Conservation (phyloP, 1,140 invertebrate genomes). For the Bemisia tabaci region DNA sequence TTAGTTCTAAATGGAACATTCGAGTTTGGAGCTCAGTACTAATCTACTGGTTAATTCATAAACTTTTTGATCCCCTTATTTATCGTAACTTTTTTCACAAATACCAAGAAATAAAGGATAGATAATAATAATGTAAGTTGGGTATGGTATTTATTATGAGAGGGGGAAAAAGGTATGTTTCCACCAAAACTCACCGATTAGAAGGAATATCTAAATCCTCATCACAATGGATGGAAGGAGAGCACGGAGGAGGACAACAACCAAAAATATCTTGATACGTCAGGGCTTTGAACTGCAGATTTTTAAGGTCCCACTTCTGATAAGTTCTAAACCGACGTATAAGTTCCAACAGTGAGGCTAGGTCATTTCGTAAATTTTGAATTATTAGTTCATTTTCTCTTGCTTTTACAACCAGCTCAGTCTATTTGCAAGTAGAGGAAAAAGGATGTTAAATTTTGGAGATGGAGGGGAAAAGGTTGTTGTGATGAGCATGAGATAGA, state of each 20-base stretch:
- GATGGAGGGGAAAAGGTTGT: not conserved
- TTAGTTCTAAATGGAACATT: too few relatives aligned
- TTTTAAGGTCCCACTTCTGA: constrained; percentile 30
- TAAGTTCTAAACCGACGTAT: constrained; percentile 28
- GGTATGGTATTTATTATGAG: too few relatives aligned
- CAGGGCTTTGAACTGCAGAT: constrained; percentile 24
- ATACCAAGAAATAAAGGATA: too few relatives aligned
- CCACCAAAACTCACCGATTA: constrained; percentile 26
- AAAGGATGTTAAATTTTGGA: not conserved
- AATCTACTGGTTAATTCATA: too few relatives aligned
- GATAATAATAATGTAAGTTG: too few relatives aligned
- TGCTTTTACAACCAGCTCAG: constrained; percentile 25
- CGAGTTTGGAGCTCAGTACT: too few relatives aligned
- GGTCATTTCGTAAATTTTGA: constrained; percentile 30
- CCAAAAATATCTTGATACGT: constrained; percentile 11
- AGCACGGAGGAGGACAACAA: not conserved
- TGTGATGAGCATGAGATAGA: too few relatives aligned
- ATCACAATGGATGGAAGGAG: constrained; percentile 17
- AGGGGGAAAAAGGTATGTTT: too few relatives aligned
- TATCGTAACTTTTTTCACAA: too few relatives aligned
- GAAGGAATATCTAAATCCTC: too few relatives aligned
- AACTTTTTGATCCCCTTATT: too few relatives aligned
- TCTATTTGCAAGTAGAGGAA: constrained; percentile 22
- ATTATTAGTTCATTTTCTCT: constrained; percentile 22
- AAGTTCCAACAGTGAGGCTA: constrained; percentile 29